Evolutionary conservation across 2,888 invertebrate species (phyloP).

Genomic region (Lasioglossum marginatum): DNA sequence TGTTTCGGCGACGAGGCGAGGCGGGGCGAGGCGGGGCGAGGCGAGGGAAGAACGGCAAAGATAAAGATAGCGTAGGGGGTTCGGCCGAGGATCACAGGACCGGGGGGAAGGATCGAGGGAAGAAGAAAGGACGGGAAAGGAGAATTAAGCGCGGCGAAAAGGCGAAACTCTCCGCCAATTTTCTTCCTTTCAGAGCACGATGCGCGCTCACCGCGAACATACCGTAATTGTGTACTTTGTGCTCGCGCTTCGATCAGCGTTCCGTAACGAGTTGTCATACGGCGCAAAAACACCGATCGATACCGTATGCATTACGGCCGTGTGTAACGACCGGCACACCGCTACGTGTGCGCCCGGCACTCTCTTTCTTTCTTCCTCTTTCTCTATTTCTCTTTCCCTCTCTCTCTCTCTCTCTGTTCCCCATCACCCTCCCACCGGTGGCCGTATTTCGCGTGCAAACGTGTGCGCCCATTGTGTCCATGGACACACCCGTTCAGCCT

Average conservation of each 20-base stretch:
- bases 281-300: conserved; percentile 78
- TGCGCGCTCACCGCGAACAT: conserved; percentile 60
- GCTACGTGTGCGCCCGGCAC: conserved; percentile 22
- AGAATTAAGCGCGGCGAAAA: conserved; percentile 68
- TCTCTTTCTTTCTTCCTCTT: neutral
- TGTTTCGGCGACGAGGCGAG: conserved; percentile 17
- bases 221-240: conserved; percentile 74
- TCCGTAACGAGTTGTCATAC: conserved; percentile 81
- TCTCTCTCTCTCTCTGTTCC: neutral
- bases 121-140: conserved; percentile 36
- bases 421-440: neutral
- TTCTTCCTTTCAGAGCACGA: conserved; percentile 66
- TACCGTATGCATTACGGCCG: conserved; percentile 71
- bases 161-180: conserved; percentile 67
- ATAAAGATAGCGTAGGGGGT: conserved; percentile 45
- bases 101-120: conserved; percentile 4
- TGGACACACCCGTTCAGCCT: conserved; percentile 52
- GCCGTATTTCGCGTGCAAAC: conserved; percentile 50
- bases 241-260: conserved; percentile 77
- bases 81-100: conserved; percentile 19
- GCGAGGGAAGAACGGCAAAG: conserved; percentile 10
- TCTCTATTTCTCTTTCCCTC: neutral
- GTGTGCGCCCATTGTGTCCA: conserved; percentile 47
- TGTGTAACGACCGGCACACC: conserved; percentile 56
- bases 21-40: neutral